These are phyloP conservation scores for Cetoscarus ocellatus DNA, from an alignment of 2,797 vertebrate genomes.

Conservation along the genomic window DNA sequence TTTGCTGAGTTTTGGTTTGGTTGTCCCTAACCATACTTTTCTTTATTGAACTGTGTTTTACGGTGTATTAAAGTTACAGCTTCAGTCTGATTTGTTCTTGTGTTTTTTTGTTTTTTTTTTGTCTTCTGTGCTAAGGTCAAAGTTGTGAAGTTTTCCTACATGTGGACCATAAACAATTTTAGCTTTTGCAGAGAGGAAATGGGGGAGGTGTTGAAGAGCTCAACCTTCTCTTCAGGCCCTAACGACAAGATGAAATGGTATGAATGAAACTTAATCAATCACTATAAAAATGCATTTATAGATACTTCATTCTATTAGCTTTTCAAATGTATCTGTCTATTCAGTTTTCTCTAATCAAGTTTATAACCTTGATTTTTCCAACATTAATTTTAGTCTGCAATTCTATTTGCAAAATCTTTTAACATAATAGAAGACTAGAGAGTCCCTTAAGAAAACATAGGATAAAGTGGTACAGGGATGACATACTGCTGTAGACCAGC, in stretches of 20 bases:
- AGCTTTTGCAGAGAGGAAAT: slow-evolving; percentile 99
- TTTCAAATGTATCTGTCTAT: background rate
- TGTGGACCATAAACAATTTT: slow-evolving; percentile 99
- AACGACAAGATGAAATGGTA: slow-evolving; percentile 99
- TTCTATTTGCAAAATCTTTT: slow-evolving; percentile 7
- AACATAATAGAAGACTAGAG: slow-evolving; percentile 18
- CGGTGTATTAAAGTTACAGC: background rate
- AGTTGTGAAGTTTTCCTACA: slow-evolving; percentile 99
- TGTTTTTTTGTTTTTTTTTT: slow-evolving; percentile 38
- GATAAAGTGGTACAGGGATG: too few species aligned
- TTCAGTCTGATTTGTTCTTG: slow-evolving; percentile 3
- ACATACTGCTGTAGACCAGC: too few species aligned
- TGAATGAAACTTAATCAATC: slow-evolving; percentile 44
- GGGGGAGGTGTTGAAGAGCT: slow-evolving; percentile 99
- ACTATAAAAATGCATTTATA: accelerated
- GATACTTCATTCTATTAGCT: too few species aligned
- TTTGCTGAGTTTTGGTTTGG: too few species aligned
- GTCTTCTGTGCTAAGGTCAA: slow-evolving; percentile 88
- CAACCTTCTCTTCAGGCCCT: slow-evolving; percentile 97
- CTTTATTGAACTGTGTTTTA: background rate
- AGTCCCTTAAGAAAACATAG: slow-evolving; percentile 20
- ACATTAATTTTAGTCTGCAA: background rate
- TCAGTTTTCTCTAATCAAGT: background rate
- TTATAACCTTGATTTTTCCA: background rate
- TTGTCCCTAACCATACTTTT: background rate